Conservation (phyloP, 2,888 invertebrate species). For the Tinea trinotella region DNA sequence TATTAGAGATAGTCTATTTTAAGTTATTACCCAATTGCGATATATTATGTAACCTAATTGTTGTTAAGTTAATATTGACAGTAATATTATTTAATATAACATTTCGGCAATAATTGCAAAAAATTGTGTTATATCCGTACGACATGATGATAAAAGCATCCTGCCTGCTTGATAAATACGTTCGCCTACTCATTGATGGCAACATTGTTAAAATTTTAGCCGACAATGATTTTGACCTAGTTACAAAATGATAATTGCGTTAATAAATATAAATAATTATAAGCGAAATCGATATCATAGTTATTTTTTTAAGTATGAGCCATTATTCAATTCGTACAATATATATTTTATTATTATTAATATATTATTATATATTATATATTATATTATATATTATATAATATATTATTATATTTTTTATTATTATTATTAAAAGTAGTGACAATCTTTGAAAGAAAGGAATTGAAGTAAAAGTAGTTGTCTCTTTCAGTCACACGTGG, state of each 20-base stretch:
- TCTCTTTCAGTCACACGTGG: too few species aligned
- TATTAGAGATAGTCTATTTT: too few species aligned
- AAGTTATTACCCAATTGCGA: too few species aligned
- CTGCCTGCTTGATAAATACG: conserved; percentile 56
- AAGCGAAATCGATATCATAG: conserved; percentile 10
- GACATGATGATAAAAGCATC: conserved; percentile 66
- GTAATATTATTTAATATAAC: conserved; percentile 32
- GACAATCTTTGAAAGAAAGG: too few species aligned
- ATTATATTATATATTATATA: too few species aligned
- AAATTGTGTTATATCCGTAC: conserved; percentile 64
- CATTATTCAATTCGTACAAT: background rate
- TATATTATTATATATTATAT: conserved; percentile 19
- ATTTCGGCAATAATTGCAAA: conserved; percentile 71
- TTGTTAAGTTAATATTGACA: background rate
- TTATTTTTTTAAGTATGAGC: conserved; percentile 3
- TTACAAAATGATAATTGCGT: conserved; percentile 29
- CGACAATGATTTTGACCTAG: conserved; percentile 67
- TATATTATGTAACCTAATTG: too few species aligned
- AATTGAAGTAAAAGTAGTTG: too few species aligned
- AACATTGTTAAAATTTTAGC: conserved; percentile 28
- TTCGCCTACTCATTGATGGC: conserved; percentile 24
- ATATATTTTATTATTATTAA: conserved; percentile 18
- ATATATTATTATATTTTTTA: too few species aligned
- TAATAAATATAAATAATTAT: too few species aligned
- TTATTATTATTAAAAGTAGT: too few species aligned